A percentile compares a stretch with the other conserved stretches of the same genome.
phyloP scores from a whole-genome alignment of 2,888 invertebrate genomes.

The Melitaea athalia region DNA sequence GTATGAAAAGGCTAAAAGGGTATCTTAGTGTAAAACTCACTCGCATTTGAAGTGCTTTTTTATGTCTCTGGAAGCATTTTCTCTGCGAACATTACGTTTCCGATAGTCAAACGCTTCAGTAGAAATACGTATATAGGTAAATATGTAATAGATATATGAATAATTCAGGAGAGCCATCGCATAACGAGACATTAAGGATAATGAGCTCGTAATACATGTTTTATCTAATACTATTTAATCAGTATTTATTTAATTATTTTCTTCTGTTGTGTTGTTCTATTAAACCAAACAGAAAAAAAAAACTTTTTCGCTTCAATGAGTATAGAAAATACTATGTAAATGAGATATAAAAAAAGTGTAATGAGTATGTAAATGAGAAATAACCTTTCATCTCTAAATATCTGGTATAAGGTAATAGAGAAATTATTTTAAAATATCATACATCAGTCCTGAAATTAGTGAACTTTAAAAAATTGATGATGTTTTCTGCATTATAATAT shows the following conservation, averaged over 20 bases:
- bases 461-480: no score
- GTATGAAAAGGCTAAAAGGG: background rate
- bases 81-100: conserved; percentile 28
- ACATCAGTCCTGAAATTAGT: no score
- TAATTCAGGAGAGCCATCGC: conserved; percentile 21
- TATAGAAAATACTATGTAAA: no score
- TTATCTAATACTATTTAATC: background rate
- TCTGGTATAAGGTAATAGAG: no score
- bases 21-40: conserved; percentile 10
- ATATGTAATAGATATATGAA: conserved; percentile 19
- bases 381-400: no score
- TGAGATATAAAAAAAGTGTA: no score
- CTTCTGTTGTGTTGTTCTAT: background rate
- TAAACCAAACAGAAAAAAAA: no score
- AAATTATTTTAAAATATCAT: no score
- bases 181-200: conserved; percentile 7
- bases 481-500: no score
- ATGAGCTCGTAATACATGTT: background rate
- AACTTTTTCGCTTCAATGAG: no score
- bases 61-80: conserved; percentile 33
- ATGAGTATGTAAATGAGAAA: no score
- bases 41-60: conserved; percentile 32
- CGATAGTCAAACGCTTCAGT: conserved; percentile 22
- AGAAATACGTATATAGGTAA: conserved; percentile 15
- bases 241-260: background rate